Base-by-base conservation (phyloP, 2,797 vertebrate species). In the Thamnophis elegans region DNA sequence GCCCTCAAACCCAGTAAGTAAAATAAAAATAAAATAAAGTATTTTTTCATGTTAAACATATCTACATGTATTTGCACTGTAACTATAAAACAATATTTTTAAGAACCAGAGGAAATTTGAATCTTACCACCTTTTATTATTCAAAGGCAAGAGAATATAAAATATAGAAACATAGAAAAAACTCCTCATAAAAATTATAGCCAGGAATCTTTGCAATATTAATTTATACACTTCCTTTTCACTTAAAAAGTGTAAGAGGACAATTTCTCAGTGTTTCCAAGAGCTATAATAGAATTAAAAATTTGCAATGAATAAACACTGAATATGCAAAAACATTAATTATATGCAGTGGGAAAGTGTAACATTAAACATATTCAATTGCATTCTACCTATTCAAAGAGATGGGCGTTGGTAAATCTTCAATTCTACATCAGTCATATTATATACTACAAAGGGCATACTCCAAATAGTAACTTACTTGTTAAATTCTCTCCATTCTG, bases 401-500 rank as follows among this genome's bases (percentile, higher is more conserved):
- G 47, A 58, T 82, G 85, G n/a, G 16, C 8, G 11, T 68, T 22
- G 6, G 6, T 20, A 60, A 13, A 62, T 60, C 9, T 32, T 88
- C n/a, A 88, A 25, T 14, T 58, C 18, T 51, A 56, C 1, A 2
- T 0, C 0, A 0, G 0, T 0, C 0, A 11, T 6, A 22, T 62
- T 16, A 20, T 1, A 65, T 18, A 1, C 10, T 2, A 14, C 1
- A 22, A 16, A 4, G 20, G 26, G 60, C 0, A 0, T 5, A 36
- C 32, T 53, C 0, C 68, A 5, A 22, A 6, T 0, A 0, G 53
- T 0, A 73, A 0, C 58, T 91, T 97, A 98, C 98, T 97, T 98
- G 96, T 42, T 0, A 96, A 95, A 9, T 59, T 93, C 16, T 96
- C 96, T 0, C 87, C 97, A 59, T 97, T 97, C 94, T 97, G 97